Conservation (phyloP, 2,113 vertebrate genomes). For the Osmerus eperlanus region DNA sequence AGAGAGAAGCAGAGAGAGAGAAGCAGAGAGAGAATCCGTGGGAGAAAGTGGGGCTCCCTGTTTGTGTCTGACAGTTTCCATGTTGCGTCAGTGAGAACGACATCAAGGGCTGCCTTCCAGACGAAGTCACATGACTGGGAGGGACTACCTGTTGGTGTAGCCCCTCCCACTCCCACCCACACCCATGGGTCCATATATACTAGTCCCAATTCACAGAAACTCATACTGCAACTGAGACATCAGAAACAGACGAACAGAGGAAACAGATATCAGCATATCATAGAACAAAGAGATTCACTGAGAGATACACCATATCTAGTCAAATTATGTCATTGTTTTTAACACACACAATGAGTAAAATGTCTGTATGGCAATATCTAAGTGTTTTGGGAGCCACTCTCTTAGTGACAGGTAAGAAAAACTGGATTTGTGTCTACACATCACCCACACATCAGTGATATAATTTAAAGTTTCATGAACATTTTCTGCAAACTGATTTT, state of each 20-base stretch:
- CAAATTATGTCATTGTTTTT: too few species aligned
- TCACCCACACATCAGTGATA: background rate
- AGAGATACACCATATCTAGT: background rate
- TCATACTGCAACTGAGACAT: slow-evolving; percentile 11
- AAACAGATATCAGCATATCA: background rate
- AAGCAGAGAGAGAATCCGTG: slow-evolving; percentile 66
- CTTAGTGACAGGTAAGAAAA: slow-evolving; percentile 49
- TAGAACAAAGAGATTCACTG: slow-evolving; percentile 1
- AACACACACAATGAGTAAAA: slow-evolving; percentile 1
- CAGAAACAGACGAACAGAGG: background rate
- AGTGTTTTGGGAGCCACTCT: slow-evolving; percentile 25
- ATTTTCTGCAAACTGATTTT: background rate
- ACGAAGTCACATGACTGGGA: slow-evolving; percentile 64
- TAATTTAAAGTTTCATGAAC: background rate
- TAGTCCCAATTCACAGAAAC: background rate
- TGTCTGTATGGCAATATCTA: slow-evolving; percentile 21
- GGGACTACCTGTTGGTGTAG: slow-evolving; percentile 44
- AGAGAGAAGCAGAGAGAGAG: background rate
- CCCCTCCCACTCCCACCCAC: slow-evolving; percentile 3
- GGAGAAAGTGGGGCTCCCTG: slow-evolving; percentile 60
- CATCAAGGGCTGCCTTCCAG: slow-evolving; percentile 35
- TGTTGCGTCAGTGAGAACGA: slow-evolving; percentile 48
- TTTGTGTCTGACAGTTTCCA: slow-evolving; percentile 66
- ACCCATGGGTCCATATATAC: slow-evolving; percentile 53
- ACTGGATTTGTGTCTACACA: background rate